A percentile compares a stretch with the other conserved stretches of the same genome.
Evolutionary conservation across 1,140 invertebrate genomes (phyloP).

Genomic region (Teleogryllus occipitalis): DNA sequence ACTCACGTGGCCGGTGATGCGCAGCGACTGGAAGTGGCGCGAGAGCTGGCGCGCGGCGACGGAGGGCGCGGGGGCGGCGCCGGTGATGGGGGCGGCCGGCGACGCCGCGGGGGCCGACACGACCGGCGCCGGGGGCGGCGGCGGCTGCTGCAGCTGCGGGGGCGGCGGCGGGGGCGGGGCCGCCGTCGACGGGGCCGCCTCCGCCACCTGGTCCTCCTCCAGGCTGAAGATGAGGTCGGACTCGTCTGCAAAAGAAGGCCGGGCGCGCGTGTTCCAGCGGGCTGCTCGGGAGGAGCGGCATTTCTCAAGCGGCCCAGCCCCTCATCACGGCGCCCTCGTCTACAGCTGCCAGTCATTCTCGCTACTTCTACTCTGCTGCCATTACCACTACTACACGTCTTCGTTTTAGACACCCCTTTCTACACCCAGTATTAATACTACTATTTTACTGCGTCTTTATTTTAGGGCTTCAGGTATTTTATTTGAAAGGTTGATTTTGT

Average conservation of each 20-base stretch:
- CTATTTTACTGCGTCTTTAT: no score
- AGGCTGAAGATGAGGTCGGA: constrained; percentile 60
- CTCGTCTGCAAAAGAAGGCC: constrained; percentile 36
- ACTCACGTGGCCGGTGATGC: neutral
- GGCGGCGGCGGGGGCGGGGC: constrained; percentile 26
- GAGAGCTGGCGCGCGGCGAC: neutral
- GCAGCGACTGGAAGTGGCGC: neutral
- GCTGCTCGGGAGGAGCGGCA: neutral
- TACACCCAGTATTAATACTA: no score
- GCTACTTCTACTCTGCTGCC: no score
- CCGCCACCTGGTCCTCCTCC: constrained; percentile 51
- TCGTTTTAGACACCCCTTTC: no score
- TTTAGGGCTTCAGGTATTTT: no score
- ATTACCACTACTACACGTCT: no score
- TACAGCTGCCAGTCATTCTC: no score
- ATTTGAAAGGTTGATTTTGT: no score
- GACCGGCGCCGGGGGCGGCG: constrained; percentile 21
- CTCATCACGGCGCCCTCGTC: no score
- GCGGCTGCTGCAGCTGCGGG: constrained; percentile 56
- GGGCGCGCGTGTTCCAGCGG: constrained; percentile 34
- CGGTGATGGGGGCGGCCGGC: constrained; percentile 32
- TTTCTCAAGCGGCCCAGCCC: no score
- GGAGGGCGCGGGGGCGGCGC: constrained; percentile 28
- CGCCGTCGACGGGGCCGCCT: neutral
- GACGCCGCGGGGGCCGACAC: neutral